These are phyloP conservation scores for Hipparchia semele DNA, from an alignment of 2,888 invertebrate species.

Conservation along the genomic window DNA sequence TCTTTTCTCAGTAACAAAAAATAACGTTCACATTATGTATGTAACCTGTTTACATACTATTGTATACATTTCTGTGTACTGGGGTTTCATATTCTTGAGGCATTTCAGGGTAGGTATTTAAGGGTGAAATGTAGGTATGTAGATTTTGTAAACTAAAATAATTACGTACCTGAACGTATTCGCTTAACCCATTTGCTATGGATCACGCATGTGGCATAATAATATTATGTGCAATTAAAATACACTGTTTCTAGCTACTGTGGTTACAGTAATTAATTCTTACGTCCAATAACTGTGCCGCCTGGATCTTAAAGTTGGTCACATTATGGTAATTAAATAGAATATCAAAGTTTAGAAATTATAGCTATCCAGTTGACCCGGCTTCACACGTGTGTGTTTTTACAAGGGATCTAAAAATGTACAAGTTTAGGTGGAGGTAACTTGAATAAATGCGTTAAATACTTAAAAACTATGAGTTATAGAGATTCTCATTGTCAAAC, in stretches of 20 bases:
- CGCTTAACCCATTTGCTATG: conserved; percentile 16
- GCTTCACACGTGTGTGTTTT: too few species aligned
- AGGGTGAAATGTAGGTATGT: conserved; percentile 6
- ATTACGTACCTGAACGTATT: conserved; percentile 10
- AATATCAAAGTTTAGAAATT: neutral
- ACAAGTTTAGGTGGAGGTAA: too few species aligned
- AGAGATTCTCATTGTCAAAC: too few species aligned
- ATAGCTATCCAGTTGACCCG: too few species aligned
- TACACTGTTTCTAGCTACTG: conserved; percentile 16
- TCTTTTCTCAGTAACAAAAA: too few species aligned
- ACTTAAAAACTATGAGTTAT: too few species aligned
- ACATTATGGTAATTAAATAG: neutral
- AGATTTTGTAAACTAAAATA: conserved; percentile 15
- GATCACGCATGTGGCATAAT: conserved; percentile 32
- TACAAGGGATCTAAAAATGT: too few species aligned
- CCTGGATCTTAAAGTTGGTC: conserved; percentile 11
- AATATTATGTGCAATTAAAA: conserved; percentile 16
- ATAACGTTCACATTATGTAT: too few species aligned
- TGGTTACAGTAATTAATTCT: conserved; percentile 12
- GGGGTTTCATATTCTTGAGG: too few species aligned
- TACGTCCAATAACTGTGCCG: conserved; percentile 23
- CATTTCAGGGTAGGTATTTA: neutral
- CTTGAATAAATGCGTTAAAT: too few species aligned
- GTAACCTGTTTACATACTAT: too few species aligned
- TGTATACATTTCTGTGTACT: too few species aligned